Evolutionary conservation across 2,113 vertebrate species (phyloP).

Genomic region (Leiothrix lutea): DNA sequence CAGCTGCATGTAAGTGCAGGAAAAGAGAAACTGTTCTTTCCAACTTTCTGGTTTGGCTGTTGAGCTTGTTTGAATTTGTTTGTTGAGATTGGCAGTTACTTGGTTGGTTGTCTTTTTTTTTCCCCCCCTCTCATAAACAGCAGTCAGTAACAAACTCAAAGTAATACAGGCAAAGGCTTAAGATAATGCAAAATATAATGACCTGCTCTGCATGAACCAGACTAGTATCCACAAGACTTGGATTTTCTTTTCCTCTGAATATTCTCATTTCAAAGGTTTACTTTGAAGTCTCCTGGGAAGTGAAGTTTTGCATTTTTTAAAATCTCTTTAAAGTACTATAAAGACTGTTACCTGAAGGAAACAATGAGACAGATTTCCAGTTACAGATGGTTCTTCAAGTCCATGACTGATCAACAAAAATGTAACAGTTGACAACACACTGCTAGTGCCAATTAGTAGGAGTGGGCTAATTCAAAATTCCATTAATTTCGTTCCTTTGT

Average conservation of each 20-base stretch:
- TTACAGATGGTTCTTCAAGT: constrained; percentile 31
- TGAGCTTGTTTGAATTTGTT: not conserved
- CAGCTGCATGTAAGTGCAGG: not conserved
- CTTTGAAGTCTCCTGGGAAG: not conserved
- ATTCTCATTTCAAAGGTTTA: not conserved
- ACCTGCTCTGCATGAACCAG: not conserved
- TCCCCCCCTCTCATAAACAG: not conserved
- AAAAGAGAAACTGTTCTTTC: not conserved
- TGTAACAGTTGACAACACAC: not conserved
- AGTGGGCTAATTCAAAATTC: constrained; percentile 20
- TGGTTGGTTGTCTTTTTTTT: not conserved
- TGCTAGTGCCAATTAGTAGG: constrained; percentile 25
- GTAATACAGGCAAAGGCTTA: not conserved
- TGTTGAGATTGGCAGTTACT: not conserved
- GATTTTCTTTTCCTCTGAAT: not conserved
- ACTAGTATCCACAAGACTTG: not conserved
- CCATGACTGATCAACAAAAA: not conserved
- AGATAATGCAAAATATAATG: not conserved
- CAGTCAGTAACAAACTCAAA: not conserved
- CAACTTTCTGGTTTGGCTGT: not conserved
- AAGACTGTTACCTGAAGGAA: constrained; percentile 47
- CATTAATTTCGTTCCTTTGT: constrained; percentile 25
- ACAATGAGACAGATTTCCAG: constrained; percentile 44
- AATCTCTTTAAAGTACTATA: constrained; percentile 37
- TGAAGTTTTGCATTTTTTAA: constrained; percentile 20